Base-by-base conservation (phyloP, 2,888 invertebrate species). In the Barypeithes pellucidus region DNA sequence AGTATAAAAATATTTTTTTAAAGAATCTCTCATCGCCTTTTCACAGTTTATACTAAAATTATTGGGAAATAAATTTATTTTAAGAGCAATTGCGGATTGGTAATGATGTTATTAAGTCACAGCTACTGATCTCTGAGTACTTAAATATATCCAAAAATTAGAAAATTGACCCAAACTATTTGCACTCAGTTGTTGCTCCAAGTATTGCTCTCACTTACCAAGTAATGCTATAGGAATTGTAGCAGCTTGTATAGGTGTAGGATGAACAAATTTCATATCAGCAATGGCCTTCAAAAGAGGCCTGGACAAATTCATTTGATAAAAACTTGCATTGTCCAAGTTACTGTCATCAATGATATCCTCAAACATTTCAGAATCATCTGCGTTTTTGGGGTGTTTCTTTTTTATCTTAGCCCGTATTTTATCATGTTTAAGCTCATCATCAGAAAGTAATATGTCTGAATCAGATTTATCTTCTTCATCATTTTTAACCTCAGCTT, bases 211-310 rank as follows among this genome's bases (percentile, higher is more conserved):
- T n/a, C 43, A 67, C 45, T 59, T 82, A 89, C 90, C 92, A 79
- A 95, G 88, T 70, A 99, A 87, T 3, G 97, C 98, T 9, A 98
- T 90, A 0, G 99, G 99, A 84, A 99, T 95, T 0, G 98, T 96
- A 0, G 97, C 94, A 0, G 96, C 91, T 86, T 99, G 99, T 81
- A 99, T 98, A 0, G 98, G 98, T 0, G 99, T 99, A 0, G 99
- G 99, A 83, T 95, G 94, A 3, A 94, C 91, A 86, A 94, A 99
- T 79, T 95, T 96, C 86, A 98, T 89, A 1, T 93, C 89, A 0
- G 93, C 92, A 47, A 99, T 93, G 0, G 98, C 95, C 85, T 98
- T 97, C 82, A 99, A 88, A 33, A 99, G 86, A 0, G 98, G 98
- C 72, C 98, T 89, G 0, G 98, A 98, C 22, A 99, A 88, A 86